A percentile compares a stretch with the other conserved stretches of the same genome.
phyloP scores from a whole-genome alignment of 2,797 vertebrate species.

The Gymnocypris eckloni region DNA sequence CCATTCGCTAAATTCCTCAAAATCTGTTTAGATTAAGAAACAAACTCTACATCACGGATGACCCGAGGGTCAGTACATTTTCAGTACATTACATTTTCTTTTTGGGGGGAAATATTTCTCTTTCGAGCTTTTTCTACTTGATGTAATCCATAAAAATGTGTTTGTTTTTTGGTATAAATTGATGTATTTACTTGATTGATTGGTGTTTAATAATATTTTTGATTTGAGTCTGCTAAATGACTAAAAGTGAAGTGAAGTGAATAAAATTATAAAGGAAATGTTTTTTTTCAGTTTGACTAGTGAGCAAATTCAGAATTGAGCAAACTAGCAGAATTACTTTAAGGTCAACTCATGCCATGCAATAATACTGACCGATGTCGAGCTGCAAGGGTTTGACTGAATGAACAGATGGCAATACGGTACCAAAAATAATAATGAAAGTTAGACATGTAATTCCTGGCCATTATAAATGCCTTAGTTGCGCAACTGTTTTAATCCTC shows the following conservation, averaged over 20 bases:
- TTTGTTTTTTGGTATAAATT: no score
- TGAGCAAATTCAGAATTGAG: not conserved
- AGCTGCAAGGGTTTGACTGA: not conserved
- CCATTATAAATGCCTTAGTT: not conserved
- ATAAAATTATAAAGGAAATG: no score
- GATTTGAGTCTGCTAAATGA: not conserved
- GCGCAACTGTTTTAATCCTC: not conserved
- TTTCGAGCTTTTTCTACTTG: not conserved
- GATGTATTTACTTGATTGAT: not conserved
- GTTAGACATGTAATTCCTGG: not conserved
- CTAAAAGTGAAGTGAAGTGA: not conserved
- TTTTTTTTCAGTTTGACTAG: not conserved
- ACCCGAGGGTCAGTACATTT: no score
- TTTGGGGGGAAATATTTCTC: no score
- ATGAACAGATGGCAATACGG: not conserved
- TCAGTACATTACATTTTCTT: no score
- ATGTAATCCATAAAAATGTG: not conserved
- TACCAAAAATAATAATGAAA: not conserved
- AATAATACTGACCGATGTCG: not conserved
- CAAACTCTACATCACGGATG: not conserved
- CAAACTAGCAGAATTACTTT: not conserved
- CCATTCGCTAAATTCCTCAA: not conserved
- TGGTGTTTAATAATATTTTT: not conserved
- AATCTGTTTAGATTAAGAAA: not conserved
- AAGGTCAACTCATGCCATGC: not conserved